Conservation (phyloP, 2,113 vertebrate species). For the Ptyas mucosa region DNA sequence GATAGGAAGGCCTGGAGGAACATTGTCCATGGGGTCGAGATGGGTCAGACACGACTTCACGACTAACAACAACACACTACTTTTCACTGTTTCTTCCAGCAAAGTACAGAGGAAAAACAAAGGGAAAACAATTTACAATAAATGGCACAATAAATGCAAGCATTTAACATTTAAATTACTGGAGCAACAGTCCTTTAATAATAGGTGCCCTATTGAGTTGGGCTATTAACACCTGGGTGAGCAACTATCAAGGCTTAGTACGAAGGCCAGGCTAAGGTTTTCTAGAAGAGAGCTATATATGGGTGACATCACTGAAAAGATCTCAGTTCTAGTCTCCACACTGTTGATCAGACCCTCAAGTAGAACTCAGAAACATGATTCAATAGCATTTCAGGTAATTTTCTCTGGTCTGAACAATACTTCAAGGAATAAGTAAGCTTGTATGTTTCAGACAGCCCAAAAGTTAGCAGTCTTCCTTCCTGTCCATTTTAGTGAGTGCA, state of each 20-base stretch:
- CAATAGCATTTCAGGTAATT: not conserved
- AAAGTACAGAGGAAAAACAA: not conserved
- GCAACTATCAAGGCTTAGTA: not conserved
- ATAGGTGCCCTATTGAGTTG: not conserved
- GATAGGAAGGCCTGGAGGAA: too few relatives aligned
- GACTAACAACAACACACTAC: not conserved
- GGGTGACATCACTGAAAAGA: not conserved
- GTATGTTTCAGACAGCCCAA: not conserved
- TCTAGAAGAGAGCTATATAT: not conserved
- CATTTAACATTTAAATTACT: not conserved
- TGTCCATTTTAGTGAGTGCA: not conserved
- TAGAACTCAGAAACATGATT: not conserved
- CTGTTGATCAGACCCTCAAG: not conserved
- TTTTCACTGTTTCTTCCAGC: not conserved
- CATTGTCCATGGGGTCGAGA: too few relatives aligned
- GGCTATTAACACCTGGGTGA: not conserved
- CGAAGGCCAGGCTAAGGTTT: not conserved
- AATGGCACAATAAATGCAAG: not conserved
- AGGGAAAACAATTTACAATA: not conserved
- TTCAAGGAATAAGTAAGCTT: not conserved
- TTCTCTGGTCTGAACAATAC: not conserved
- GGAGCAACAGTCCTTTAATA: not conserved
- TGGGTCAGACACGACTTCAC: too few relatives aligned
- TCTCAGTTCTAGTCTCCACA: not conserved
- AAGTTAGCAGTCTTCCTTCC: not conserved